A percentile compares a stretch with the other conserved stretches of the same genome.
phyloP scores from a whole-genome alignment of 2,888 invertebrate species.

The Onchidella celtica region DNA sequence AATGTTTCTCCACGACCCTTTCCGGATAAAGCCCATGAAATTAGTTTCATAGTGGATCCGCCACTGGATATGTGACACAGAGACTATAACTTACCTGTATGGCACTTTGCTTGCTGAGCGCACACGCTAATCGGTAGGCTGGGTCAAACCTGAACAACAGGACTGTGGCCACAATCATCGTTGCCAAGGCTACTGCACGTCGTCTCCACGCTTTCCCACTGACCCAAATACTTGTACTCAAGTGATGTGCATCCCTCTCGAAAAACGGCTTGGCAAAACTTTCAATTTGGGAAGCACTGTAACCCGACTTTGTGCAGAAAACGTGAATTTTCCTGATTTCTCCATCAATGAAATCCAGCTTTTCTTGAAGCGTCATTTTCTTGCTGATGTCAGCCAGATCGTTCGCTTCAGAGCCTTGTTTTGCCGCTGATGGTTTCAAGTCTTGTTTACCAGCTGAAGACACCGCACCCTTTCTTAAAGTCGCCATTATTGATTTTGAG shows the following conservation, averaged over 20 bases:
- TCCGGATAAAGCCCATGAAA: too few relatives aligned
- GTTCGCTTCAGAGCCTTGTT: not conserved
- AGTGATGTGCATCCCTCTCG: not conserved
- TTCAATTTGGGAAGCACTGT: conserved; percentile 61
- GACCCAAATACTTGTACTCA: conserved; percentile 40
- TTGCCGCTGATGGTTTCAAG: not conserved
- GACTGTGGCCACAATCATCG: conserved; percentile 50
- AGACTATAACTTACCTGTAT: conserved; percentile 52
- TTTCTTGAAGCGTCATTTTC: conserved; percentile 59
- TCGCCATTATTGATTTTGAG: conserved; percentile 5
- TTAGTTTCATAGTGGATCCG: too few relatives aligned
- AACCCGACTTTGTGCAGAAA: conserved; percentile 63
- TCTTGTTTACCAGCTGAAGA: not conserved
- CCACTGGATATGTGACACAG: too few relatives aligned
- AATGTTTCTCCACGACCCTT: too few relatives aligned
- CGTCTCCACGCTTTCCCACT: conserved; percentile 54
- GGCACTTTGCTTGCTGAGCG: conserved; percentile 52
- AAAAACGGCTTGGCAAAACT: conserved; percentile 59
- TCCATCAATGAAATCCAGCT: conserved; percentile 61
- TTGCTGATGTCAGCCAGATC: conserved; percentile 2
- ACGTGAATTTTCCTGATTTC: conserved; percentile 64
- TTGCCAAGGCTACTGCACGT: conserved; percentile 37
- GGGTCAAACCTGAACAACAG: conserved; percentile 56
- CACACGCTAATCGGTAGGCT: conserved; percentile 50
- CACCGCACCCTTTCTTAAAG: not conserved